A percentile compares a stretch with the other conserved stretches of the same genome.
Evolutionary conservation across 2,113 vertebrate genomes (phyloP).

Genomic region (Galbula dea): DNA sequence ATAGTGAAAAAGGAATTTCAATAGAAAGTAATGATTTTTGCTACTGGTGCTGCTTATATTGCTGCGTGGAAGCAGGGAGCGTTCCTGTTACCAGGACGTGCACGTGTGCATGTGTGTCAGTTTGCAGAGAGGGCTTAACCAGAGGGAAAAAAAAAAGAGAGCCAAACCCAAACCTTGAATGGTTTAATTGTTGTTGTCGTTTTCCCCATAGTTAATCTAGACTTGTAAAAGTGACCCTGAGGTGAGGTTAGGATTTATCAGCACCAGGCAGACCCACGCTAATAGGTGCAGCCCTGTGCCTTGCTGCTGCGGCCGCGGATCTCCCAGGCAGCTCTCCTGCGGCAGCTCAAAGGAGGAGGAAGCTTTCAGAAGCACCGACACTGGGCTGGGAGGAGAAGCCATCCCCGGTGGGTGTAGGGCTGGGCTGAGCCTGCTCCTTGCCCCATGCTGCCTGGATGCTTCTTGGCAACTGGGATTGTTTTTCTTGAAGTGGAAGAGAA

Average conservation of each 20-base stretch:
- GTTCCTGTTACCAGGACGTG: neutral
- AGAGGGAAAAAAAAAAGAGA: too few species aligned
- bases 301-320: fast-evolving
- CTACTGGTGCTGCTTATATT: neutral
- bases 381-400: neutral
- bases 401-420: neutral
- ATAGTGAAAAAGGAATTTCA: neutral
- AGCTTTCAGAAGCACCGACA: neutral
- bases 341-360: neutral
- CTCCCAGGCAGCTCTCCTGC: neutral
- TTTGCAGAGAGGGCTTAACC: neutral
- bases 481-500: neutral
- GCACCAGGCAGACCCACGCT: neutral
- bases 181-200: conserved; percentile 27
- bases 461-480: fast-evolving
- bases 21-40: neutral
- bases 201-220: neutral
- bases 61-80: neutral
- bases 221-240: neutral
- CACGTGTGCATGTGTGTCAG: neutral
- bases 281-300: neutral
- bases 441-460: fast-evolving
- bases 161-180: neutral
- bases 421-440: neutral
- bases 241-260: conserved; percentile 6